Evolutionary conservation across 2,797 vertebrate species (phyloP), one percentile per base, ranked within the genome.

Genomic region (Pteropus rufus): DNA sequence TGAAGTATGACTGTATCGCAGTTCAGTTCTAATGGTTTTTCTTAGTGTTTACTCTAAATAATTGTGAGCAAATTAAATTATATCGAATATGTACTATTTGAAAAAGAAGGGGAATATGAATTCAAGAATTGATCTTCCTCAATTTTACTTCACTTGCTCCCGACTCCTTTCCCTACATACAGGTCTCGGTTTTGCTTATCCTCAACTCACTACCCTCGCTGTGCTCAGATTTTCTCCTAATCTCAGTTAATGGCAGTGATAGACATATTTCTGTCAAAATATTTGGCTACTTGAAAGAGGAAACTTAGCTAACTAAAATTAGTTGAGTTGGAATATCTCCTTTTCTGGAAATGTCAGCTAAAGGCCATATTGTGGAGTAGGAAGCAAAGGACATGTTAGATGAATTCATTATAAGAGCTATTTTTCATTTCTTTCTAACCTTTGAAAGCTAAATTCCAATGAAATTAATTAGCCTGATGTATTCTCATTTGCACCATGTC

Each of bases 401-500:
- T 11, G 34, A 86, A 93, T 94, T 92, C 15, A 91, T 93, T 92
- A 84, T 26, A 72, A 82, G 34, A 60, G 7, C 44, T 83, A 70
- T 39, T 91, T 96, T 93, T 89, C 23, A 84, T 89, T 91, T 85
- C 18, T 58, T 90, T 95, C 62, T 91, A 95, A 94, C 24, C 73
- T 95, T 91, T 70, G 85, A 92, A 94, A 94, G 39, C 18, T 80
- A 93, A 67, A 19, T 95, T 85, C 23, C 73, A 96, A 31, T 23
- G 54, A 81, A 52, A 90, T 83, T 67, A 46, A 60, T 92, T 96
- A 89, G 26, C 5, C 65, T 91, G 10, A 80, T 86, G 19, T 82
- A 73, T 94, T 91, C 29, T 52, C 39, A 89, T 49, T 93, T 91
- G 62, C 4, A 56, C 2, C 11, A 14, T 23, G 3, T 77, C 39